Base-by-base conservation (phyloP, 2,797 vertebrate species). In the Bufotes viridis region DNA sequence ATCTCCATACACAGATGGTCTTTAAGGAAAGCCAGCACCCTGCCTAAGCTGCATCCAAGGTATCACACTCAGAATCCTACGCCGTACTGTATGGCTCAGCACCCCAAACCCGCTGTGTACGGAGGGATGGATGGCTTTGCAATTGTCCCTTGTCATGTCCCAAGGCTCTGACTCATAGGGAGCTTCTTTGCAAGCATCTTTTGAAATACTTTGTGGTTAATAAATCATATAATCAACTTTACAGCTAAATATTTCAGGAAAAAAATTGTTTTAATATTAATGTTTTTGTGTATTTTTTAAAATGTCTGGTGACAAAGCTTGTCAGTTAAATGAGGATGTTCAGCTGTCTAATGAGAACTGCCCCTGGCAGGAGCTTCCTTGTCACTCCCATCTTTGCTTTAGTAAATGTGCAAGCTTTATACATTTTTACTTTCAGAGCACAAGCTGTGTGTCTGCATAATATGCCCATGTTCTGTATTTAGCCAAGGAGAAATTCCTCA, bases 401-500 rank as follows among this genome's bases (percentile, higher is more conserved):
- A 78, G 84, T 78, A 85, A 85, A 76, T 78, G 60, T 63, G 60
- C 60, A 63, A 53, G 60, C 74, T 78, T 85, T 78, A 18, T 85
- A 34, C 34, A 65, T 85, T 61, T 84, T 85, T 78, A 85, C 74
- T 85, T 78, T 85, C 84, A 29, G 74, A 78, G 84, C 84, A 85
- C 83, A 85, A 78, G 74, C 60, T 78, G 74, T 85, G 84, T 53
- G 74, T 78, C 60, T 85, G 84, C 84, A 85, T 85, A 85, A 85
- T 85, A 61, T 65, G 84, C 74, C 72, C 60, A 26, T 85, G 60
- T 85, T 78, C 84, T 85, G 74, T 61, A 85, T 85, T 85, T 85
- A 85, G 83, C 83, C 83, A 85, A 85, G 83, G 83, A 85, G 83
- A 85, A 85, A 85, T 85, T 85, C 49, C 84, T 85, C 74, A 78